Base-by-base conservation (phyloP, 2,888 invertebrate species). In the Tetragonisca angustula region DNA sequence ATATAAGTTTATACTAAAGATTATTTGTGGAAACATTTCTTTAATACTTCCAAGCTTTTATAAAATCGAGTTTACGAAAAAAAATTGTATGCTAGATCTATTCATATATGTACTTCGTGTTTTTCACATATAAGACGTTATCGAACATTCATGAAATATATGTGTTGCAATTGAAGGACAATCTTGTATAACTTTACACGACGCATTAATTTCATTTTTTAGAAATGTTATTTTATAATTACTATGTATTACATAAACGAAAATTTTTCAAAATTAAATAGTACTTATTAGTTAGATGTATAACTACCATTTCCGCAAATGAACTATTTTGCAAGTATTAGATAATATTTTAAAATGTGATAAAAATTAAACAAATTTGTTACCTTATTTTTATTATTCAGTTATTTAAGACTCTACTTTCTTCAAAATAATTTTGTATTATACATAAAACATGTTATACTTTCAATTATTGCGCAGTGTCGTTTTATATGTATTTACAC, bases 101-200 rank as follows among this genome's bases (percentile, higher is more conserved):
- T 32, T 32, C 32, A 32, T 32, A 32, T 3, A 32, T 32, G 32
- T 32, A 32, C 32, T 2, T 27, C 27, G 27, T 27, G 27, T 27
- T 0, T 32, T 32, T 32, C 32, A 32, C 32, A 32, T 32, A 32
- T 3, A 3, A 32, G 3, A 32, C 32, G 32, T 2, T 32, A 32
- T 32, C 32, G 32, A 93, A 90, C 88, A 93, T 93, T 91, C 88
- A 92, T 85, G 82, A 90, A 91, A 90, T 88, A 91, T 92, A 92
- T 92, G 93, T 93, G 92, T 92, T 91, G 90, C 87, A 87, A 92
- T 89, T 92, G 92, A 92, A 92, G 89, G 87, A 87, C 85, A 76
- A 86, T 83, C 21, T 65, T 67, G 27, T 65, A 36, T 21, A 43
- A 15, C 24, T 74, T 67, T 50, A 27, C 13, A n/a, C 24, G 19